Evolutionary conservation across 2,113 vertebrate species (phyloP), one percentile per base, ranked within the genome.

Genomic region (Chaetorhynchus papuensis): DNA sequence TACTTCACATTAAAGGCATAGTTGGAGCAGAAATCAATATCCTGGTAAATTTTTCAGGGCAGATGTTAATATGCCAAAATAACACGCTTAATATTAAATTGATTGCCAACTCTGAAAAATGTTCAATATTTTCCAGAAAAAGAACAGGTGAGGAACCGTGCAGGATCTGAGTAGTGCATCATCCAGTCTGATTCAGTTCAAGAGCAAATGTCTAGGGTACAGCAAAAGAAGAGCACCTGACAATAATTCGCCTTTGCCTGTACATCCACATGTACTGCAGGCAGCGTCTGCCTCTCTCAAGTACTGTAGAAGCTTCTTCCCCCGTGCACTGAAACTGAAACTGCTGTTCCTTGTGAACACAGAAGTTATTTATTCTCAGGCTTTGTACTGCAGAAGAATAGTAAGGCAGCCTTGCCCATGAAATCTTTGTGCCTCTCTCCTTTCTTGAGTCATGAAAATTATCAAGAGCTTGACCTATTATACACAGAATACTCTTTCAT

Each of bases 51-150:
- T 66, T 93, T 93, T 90, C 59, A 77, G n/a, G 71, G 66, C 54
- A 92, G 63, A 83, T 27, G 27, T 42, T 88, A 90, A 49, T 39
- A 66, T 23, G 24, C 72, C 19, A 72, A 74, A 87, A 89, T 35
- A 97, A 71, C 17, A 94, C 24, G 18, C 53, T 94, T 85, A 83
- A 72, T 45, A 65, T 30, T 69, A 61, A 94, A 79, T 37, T 85
- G 61, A 74, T 35, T 26, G 18, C 49, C 7, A 19, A 15, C 15
- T 37, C 31, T 68, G n/a, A 91, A 92, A 75, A 60, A 52, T 15
- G 64, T 42, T 41, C 13, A 45, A 0, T 42, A n/a, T 35, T 75
- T 87, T 87, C 35, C 37, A 68, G 60, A 80, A 50, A 39, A 85
- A 47, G 41, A 74, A 56, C 41, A 50, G 1, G 4, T 23, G 42